These are phyloP conservation scores for Magallana nippona DNA, from an alignment of 2,888 invertebrate species.

Conservation along the genomic window DNA sequence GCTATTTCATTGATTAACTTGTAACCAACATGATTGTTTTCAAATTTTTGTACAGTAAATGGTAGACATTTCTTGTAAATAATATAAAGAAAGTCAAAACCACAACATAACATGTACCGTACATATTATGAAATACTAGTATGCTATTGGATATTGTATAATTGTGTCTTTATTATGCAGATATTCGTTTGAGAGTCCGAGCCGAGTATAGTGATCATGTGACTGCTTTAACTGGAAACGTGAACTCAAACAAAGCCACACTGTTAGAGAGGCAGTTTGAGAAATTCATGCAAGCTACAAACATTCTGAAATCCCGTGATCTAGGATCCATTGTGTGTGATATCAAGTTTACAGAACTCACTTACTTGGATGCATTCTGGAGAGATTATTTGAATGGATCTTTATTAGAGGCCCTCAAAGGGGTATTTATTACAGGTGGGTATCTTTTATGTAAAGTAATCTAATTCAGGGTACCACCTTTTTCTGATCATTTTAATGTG, in stretches of 20 bases:
- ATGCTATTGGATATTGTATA: no score
- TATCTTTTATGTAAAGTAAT: not conserved
- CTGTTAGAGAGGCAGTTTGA: slow-evolving; percentile 75
- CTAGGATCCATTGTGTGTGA: slow-evolving; percentile 78
- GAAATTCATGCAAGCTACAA: slow-evolving; percentile 75
- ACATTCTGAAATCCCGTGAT: slow-evolving; percentile 76
- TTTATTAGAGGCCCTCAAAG: slow-evolving; percentile 75
- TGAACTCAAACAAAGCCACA: slow-evolving; percentile 73
- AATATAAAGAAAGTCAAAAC: no score
- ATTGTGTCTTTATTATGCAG: slow-evolving; percentile 50
- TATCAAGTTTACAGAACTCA: slow-evolving; percentile 77
- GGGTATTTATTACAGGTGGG: slow-evolving; percentile 74
- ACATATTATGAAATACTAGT: no score
- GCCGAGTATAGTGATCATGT: slow-evolving; percentile 75
- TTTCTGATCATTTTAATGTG: not conserved
- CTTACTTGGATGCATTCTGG: slow-evolving; percentile 79
- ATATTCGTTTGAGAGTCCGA: slow-evolving; percentile 74
- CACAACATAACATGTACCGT: no score
- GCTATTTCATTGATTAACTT: no score
- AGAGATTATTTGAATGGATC: slow-evolving; percentile 78
- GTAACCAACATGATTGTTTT: no score
- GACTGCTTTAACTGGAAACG: slow-evolving; percentile 69
- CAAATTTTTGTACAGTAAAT: no score
- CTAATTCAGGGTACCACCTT: not conserved
- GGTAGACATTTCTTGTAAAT: no score